phyloP scores from a whole-genome alignment of 2,888 invertebrate species.

The Ditylenchus weischeri region DNA sequence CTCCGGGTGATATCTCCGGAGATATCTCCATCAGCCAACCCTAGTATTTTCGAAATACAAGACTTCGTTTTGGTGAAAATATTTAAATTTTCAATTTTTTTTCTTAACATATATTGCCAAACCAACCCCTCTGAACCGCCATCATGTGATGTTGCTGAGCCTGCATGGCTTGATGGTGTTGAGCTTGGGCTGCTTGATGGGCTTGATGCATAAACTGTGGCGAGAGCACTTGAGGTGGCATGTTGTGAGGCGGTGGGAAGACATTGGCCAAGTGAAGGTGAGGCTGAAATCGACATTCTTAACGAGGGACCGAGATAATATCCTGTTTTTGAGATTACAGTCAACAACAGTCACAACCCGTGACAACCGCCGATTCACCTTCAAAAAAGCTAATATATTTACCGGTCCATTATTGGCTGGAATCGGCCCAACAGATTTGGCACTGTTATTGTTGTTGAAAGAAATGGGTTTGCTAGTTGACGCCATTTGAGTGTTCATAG shows the following conservation, averaged over 20 bases:
- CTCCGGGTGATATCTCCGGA: too few species aligned
- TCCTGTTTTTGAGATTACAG: too few species aligned
- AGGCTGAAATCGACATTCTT: neutral
- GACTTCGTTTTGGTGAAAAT: too few species aligned
- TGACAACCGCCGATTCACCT: neutral
- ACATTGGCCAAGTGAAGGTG: neutral
- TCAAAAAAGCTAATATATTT: neutral
- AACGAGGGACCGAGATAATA: too few species aligned
- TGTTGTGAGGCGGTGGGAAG: neutral
- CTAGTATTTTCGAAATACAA: too few species aligned
- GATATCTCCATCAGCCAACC: too few species aligned
- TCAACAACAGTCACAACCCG: too few species aligned
- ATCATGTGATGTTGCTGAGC: conserved; percentile 12
- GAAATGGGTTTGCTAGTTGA: neutral
- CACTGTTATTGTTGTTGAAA: neutral
- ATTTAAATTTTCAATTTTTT: too few species aligned
- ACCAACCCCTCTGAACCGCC: conserved; percentile 5
- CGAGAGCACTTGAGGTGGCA: conserved; percentile 1
- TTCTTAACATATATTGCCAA: neutral
- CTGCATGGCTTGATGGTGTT: conserved; percentile 14
- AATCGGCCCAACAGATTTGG: too few species aligned
- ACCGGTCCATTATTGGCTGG: conserved; percentile 6
- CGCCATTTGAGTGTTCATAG: neutral
- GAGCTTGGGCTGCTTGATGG: conserved; percentile 14
- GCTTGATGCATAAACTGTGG: conserved; percentile 5